phyloP scores from a whole-genome alignment of 2,113 vertebrate genomes.

The Amphiprion ocellaris region DNA sequence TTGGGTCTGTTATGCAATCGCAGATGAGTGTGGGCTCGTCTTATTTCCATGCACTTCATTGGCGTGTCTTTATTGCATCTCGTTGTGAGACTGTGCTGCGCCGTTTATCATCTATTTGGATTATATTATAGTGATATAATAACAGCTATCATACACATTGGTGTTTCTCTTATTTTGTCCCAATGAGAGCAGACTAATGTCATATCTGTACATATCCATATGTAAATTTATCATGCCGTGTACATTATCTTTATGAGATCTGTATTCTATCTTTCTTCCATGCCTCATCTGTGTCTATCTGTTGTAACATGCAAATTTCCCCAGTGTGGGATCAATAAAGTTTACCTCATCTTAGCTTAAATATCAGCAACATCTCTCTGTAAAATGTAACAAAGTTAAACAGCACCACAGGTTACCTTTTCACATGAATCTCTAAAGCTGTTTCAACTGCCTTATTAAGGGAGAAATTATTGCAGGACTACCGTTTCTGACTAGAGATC shows the following conservation, averaged over 20 bases:
- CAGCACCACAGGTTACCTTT: background rate
- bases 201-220: no score
- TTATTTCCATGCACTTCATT: conserved; percentile 72
- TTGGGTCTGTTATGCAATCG: conserved; percentile 82
- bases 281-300: no score
- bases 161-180: background rate
- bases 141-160: background rate
- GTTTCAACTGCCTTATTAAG: no score
- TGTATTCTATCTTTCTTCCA: no score
- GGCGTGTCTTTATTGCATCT: conserved; percentile 51
- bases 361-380: background rate
- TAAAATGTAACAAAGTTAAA: background rate
- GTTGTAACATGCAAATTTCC: no score
- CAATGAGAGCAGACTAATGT: background rate
- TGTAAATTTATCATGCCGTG: no score
- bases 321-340: no score
- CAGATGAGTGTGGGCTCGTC: conserved; percentile 81
- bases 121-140: conserved; percentile 2
- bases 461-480: no score
- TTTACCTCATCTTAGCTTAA: background rate
- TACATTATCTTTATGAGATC: no score
- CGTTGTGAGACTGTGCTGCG: conserved; percentile 13
- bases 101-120: conserved; percentile 5
- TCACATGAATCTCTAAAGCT: background rate
- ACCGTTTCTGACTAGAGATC: no score